A percentile compares a stretch with the other conserved stretches of the same genome.
These are phyloP conservation scores for Pardalotus punctatus DNA, from an alignment of 2,113 vertebrate species.

Conservation along the genomic window DNA sequence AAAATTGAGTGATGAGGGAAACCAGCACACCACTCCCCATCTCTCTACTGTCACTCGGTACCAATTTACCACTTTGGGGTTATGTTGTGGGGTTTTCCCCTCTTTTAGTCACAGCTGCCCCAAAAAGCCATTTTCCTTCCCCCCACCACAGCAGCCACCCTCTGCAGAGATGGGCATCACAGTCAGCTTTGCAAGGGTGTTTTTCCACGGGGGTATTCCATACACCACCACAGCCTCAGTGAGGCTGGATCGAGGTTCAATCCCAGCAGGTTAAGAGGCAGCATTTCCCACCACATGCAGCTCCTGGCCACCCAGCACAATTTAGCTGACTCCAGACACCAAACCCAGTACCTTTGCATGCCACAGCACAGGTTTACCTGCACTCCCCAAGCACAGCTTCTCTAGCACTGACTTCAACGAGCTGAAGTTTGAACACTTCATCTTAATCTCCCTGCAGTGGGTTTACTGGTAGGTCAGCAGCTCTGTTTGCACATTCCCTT, in stretches of 20 bases:
- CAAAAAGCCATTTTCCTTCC: neutral
- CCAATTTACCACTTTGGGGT: neutral
- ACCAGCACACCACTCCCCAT: neutral
- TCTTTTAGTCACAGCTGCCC: neutral
- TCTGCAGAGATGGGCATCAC: neutral
- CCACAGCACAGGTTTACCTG: neutral
- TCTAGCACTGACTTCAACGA: neutral
- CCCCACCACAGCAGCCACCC: neutral
- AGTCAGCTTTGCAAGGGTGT: neutral
- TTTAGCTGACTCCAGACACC: neutral
- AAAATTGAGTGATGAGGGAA: neutral
- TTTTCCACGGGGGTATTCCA: neutral
- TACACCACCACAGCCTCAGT: neutral
- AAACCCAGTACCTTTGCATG: rapidly evolving
- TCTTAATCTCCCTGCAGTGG: neutral
- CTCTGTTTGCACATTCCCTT: neutral
- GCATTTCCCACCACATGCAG: neutral
- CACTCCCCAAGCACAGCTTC: neutral
- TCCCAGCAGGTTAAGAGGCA: neutral
- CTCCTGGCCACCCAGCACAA: neutral
- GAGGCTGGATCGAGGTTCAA: rapidly evolving
- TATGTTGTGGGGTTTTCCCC: neutral
- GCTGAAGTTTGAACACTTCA: neutral
- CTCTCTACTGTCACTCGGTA: neutral
- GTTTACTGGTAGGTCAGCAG: neutral